These are phyloP conservation scores for Xenops minutus DNA, from an alignment of 2,797 vertebrate genomes.

Conservation along the genomic window DNA sequence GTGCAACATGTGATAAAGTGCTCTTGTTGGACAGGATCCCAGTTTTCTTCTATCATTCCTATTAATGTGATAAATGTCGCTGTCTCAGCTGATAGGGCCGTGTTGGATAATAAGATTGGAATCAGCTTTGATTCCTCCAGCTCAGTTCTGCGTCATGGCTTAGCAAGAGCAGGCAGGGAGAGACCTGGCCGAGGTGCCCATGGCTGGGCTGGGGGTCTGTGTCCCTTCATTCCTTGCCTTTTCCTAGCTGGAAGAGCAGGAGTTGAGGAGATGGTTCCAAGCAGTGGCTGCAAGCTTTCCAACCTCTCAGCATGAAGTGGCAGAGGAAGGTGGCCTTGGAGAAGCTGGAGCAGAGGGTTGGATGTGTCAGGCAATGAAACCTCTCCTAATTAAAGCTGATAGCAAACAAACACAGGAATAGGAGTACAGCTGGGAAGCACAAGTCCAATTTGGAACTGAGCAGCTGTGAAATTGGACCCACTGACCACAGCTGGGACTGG, in stretches of 20 bases:
- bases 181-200: not conserved
- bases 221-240: rapidly evolving
- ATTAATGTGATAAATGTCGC: conserved; percentile 83
- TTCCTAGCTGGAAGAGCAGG: not conserved
- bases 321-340: not conserved
- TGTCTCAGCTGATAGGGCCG: conserved; percentile 76
- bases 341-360: not conserved
- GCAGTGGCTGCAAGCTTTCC: not conserved
- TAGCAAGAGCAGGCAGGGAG: not conserved
- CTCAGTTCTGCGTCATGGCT: conserved; percentile 36
- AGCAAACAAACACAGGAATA: conserved; percentile 51
- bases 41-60: conserved; percentile 77
- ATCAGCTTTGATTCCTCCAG: conserved; percentile 72
- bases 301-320: not conserved
- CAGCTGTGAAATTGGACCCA: conserved; percentile 73
- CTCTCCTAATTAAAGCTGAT: conserved; percentile 73
- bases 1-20: conserved; percentile 78
- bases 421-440: conserved; percentile 58
- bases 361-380: conserved; percentile 49
- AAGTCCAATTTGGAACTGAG: conserved; percentile 62
- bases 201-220: not conserved
- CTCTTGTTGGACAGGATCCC: conserved; percentile 77
- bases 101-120: conserved; percentile 79
- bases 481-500: conserved; percentile 69
- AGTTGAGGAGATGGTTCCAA: not conserved